Evolutionary conservation across 1,140 invertebrate species (phyloP).

Genomic region (Rhyzopertha dominica): DNA sequence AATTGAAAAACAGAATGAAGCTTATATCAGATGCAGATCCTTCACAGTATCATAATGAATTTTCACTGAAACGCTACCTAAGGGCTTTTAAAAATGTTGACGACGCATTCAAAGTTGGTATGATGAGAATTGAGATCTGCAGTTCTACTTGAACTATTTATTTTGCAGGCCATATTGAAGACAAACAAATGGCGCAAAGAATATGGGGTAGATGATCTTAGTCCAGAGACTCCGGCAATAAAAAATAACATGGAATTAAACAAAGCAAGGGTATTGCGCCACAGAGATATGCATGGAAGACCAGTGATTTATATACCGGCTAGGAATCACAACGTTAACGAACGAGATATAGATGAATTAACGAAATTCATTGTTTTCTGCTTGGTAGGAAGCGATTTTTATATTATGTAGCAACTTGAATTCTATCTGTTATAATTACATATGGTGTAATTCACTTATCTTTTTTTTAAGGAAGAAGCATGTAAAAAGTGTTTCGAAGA

Average conservation of each 20-base stretch:
- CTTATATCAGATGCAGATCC: slow-evolving; percentile 65
- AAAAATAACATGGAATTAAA: slow-evolving; percentile 54
- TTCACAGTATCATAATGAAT: slow-evolving; percentile 65
- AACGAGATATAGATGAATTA: slow-evolving; percentile 66
- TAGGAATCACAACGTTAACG: slow-evolving; percentile 66
- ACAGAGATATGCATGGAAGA: slow-evolving; percentile 63
- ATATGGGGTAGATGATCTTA: slow-evolving; percentile 58
- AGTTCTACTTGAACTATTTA: slow-evolving; percentile 24
- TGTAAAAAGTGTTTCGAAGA: slow-evolving; percentile 73
- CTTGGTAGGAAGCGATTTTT: slow-evolving; percentile 50
- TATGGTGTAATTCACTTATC: slow-evolving; percentile 10
- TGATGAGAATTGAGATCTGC: slow-evolving; percentile 3
- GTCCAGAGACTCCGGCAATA: slow-evolving; percentile 54
- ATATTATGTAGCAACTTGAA: slow-evolving; percentile 11
- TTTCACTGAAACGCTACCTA: slow-evolving; percentile 62
- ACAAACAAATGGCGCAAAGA: slow-evolving; percentile 72
- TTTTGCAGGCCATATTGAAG: slow-evolving; percentile 68
- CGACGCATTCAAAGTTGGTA: slow-evolving; percentile 61
- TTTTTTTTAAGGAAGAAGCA: slow-evolving; percentile 58
- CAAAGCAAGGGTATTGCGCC: slow-evolving; percentile 62
- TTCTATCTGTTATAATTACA: neutral
- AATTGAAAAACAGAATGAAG: slow-evolving; percentile 63
- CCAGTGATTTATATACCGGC: slow-evolving; percentile 72
- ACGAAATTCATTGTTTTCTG: slow-evolving; percentile 73
- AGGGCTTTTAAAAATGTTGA: slow-evolving; percentile 66